phyloP scores from a whole-genome alignment of 2,888 invertebrate species.

The Harmothoe impar region DNA sequence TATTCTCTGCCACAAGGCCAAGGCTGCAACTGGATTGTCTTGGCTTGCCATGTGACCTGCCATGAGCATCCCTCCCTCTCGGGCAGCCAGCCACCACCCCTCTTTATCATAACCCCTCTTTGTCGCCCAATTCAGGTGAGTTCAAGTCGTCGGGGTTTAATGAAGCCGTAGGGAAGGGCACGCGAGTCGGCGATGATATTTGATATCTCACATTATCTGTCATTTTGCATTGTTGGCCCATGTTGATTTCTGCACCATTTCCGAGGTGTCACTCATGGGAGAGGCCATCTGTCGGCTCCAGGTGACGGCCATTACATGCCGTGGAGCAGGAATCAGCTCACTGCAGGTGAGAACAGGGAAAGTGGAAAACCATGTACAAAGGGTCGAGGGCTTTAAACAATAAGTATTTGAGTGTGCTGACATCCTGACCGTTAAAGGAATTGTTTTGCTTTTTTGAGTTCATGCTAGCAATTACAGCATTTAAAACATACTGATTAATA shows the following conservation, averaged over 20 bases:
- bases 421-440: no score
- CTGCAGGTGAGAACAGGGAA: not conserved
- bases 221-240: conserved; percentile 32
- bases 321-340: conserved; percentile 22
- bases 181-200: conserved; percentile 1
- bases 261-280: not conserved
- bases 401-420: not conserved
- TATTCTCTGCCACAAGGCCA: conserved; percentile 44
- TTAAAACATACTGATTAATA: no score
- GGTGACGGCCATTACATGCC: not conserved
- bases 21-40: conserved; percentile 22
- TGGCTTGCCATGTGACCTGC: not conserved
- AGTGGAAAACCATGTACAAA: not conserved
- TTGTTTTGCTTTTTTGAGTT: no score
- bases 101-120: not conserved
- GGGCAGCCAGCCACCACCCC: no score
- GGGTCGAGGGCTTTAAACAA: not conserved
- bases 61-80: not conserved
- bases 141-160: not conserved
- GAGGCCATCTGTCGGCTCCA: conserved; percentile 8
- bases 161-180: not conserved
- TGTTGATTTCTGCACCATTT: not conserved
- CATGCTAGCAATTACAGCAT: no score
- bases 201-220: conserved; percentile 45
- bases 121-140: conserved; percentile 17